Base-by-base conservation (phyloP, 2,113 vertebrate species). In the Phrynosoma blainvillii region DNA sequence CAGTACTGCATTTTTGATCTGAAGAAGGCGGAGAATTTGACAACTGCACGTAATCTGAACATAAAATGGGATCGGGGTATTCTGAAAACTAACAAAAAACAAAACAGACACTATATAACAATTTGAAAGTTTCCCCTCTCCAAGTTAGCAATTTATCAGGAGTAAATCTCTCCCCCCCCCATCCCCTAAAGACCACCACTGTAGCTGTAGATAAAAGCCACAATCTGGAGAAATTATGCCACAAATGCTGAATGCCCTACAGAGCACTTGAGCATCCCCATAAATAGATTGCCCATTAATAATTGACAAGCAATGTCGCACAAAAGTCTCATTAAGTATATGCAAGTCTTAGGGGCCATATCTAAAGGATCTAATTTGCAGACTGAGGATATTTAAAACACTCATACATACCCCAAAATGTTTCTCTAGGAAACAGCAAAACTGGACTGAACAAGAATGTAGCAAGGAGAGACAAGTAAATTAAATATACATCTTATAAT, bases 31-130 rank as follows among this genome's bases (percentile, higher is more conserved):
- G 91, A 0, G 93, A 94, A 89, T 95, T 97, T 85, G 97, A 96
- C 92, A 97, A 88, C 89, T 98, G 98, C 85, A 99, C 97, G 77
- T 99, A 99, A 95, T 99, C 98, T 42, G 97, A 98, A 96, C 98
- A 98, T 95, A 98, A 96, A 97, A 98, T 97, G 91, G 97, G 97
- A 94, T 99, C 98, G 56, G 98, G 98, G 92, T 98, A 98, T 89
- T 98, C 98, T 82, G 97, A 97, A 96, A 98, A 98, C 99, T 99
- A 94, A 94, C 73, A 91, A 91, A 95, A 96, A 94, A 47, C 87
- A 95, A 96, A 93, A 89, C 25, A 90, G 85, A 76, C n/a, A 84
- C 76, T 56, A 59, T 79, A 3, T 56, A 4, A 82, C 13, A 89
- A 30, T 71, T 79, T 87, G 20, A 32, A 68, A 52, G 56, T 23